Evolutionary conservation across 2,888 invertebrate species (phyloP), one percentile per base, ranked within the genome.

Genomic region (Aricia artaxerxes): DNA sequence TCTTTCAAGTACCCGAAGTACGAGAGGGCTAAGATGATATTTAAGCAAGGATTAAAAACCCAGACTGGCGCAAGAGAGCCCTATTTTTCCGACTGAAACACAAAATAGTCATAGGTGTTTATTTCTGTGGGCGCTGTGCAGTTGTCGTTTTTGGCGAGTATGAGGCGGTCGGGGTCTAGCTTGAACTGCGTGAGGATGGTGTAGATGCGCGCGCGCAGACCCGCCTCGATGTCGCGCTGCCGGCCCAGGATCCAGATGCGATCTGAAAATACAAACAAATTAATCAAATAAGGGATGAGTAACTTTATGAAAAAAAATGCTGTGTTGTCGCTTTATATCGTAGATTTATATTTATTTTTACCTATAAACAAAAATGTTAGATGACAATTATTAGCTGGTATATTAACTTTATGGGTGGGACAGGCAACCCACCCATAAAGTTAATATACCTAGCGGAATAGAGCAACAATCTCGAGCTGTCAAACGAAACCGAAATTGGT

Each of bases 191-290:
- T 91, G 84, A 97, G 90, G 80, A 95, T 94, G 82, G 95, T 93
- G 88, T 97, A 97, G 81, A 97, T 95, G 84, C 95, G 95, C 16
- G 96, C 95, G 80, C 97, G 95, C 78, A 95, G 91, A 76, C 91
- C 88, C n/a, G 95, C 96, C 61, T 95, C 92, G 80, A 97, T 95
- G 88, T 97, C 96, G 79, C 95, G 95, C 82, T 93, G 88, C 44
- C 97, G 95, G 1, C 96, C 96, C 85, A 97, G 91, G 80, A 97
- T 94, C 97, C 97, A 97, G 82, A 97, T 95, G 85, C 96, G 95
- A 94, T 97, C 97, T 95, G 94, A 82, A 91, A 90, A 78, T 57
- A 1, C 0, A 57, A 57, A 57, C 53, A 16, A 16, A 57, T 53
- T 0, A 4, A 53, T 11, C 11, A 49, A 49, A 49, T 40, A 1